phyloP scores from a whole-genome alignment of 1,140 invertebrate genomes.

The Chionoecetes opilio region DNA sequence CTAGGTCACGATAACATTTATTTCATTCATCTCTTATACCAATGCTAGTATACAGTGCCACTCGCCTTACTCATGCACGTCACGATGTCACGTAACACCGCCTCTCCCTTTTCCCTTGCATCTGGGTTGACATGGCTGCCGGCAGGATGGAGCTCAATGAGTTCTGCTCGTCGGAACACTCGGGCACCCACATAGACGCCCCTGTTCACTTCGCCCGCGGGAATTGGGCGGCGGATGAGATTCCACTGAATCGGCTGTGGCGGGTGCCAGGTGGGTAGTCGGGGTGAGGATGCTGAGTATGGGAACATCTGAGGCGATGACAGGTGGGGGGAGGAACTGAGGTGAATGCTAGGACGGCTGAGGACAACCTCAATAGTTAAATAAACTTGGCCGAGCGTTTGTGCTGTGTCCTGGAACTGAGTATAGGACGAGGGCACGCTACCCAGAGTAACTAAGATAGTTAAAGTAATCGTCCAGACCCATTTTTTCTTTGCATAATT shows the following conservation, averaged over 20 bases:
- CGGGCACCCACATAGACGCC: slow-evolving; percentile 61
- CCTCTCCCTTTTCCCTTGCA: background rate
- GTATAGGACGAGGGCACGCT: too few species aligned
- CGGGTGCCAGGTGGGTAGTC: slow-evolving; percentile 46
- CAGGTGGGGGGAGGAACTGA: background rate
- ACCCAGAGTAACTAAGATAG: too few species aligned
- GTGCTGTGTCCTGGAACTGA: too few species aligned
- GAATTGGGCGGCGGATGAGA: slow-evolving; percentile 23
- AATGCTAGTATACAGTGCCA: too few species aligned
- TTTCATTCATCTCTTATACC: too few species aligned
- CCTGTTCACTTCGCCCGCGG: slow-evolving; percentile 59
- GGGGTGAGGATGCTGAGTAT: background rate
- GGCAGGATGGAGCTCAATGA: slow-evolving; percentile 57
- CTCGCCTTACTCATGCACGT: background rate
- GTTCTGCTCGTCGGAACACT: slow-evolving; percentile 57
- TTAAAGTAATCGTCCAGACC: too few species aligned
- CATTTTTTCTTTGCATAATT: too few species aligned
- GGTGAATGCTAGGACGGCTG: background rate
- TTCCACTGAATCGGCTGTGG: slow-evolving; percentile 56
- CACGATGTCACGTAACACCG: background rate
- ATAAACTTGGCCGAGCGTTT: too few species aligned
- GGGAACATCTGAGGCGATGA: background rate
- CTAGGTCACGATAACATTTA: too few species aligned
- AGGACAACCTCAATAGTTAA: background rate
- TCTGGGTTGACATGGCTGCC: too few species aligned